These are phyloP conservation scores for Amphiprion percula DNA, from an alignment of 2,113 vertebrate genomes.

Conservation along the genomic window DNA sequence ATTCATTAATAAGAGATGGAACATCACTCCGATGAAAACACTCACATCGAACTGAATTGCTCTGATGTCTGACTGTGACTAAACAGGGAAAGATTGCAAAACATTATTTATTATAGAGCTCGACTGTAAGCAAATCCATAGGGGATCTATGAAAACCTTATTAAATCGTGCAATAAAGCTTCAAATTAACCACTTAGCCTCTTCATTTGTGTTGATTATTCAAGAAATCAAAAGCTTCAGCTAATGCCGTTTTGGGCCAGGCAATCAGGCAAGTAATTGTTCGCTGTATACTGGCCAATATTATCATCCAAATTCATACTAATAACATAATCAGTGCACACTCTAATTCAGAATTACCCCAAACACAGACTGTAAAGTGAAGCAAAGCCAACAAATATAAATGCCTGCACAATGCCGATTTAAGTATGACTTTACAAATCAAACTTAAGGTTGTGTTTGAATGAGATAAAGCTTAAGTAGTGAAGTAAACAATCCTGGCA, in stretches of 20 bases:
- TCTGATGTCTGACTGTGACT: slow-evolving; percentile 50
- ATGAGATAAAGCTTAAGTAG: slow-evolving; percentile 37
- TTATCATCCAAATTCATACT: slow-evolving; percentile 41
- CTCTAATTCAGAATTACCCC: slow-evolving; percentile 13
- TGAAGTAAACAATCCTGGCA: slow-evolving; percentile 49
- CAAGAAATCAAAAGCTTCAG: slow-evolving; percentile 63
- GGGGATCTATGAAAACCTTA: slow-evolving; percentile 58
- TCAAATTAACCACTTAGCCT: slow-evolving; percentile 57
- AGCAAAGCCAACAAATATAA: neutral
- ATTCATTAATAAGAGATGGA: slow-evolving; percentile 52
- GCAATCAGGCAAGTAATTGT: slow-evolving; percentile 58
- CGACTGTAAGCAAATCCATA: slow-evolving; percentile 50
- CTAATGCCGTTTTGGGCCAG: slow-evolving; percentile 51
- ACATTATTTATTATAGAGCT: slow-evolving; percentile 49
- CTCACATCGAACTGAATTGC: neutral
- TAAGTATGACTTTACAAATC: slow-evolving; percentile 26
- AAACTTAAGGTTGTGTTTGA: slow-evolving; percentile 35
- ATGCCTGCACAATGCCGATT: neutral
- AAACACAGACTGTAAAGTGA: slow-evolving; percentile 17
- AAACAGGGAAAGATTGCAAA: slow-evolving; percentile 49
- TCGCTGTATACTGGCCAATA: slow-evolving; percentile 38
- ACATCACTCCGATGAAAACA: slow-evolving; percentile 34
- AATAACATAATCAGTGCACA: slow-evolving; percentile 45
- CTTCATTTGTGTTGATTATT: slow-evolving; percentile 61
- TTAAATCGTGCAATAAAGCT: slow-evolving; percentile 62